Conservation (phyloP, 2,888 invertebrate species). For the Leucoma salicis region DNA sequence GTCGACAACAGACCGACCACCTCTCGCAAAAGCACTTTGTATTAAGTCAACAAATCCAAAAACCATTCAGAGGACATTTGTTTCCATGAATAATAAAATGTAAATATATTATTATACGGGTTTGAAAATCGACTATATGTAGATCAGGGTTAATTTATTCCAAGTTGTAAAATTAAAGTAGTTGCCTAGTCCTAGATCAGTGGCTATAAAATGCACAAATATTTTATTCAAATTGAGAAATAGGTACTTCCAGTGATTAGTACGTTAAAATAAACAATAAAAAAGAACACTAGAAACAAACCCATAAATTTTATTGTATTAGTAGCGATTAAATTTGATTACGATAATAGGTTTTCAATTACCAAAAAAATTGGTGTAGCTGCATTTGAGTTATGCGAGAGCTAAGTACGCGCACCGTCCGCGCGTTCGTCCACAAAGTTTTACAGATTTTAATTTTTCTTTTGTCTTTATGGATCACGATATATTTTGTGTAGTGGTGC, state of each 20-base stretch:
- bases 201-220: too few relatives aligned
- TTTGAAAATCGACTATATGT: too few relatives aligned
- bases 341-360: conserved; percentile 18
- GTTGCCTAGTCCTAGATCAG: too few relatives aligned
- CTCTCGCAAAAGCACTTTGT: conserved; percentile 72
- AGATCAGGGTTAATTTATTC: too few relatives aligned
- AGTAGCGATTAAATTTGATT: background rate
- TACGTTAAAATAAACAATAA: background rate
- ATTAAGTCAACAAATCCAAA: conserved; percentile 78
- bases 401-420: conserved; percentile 40
- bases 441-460: conserved; percentile 77
- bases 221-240: too few relatives aligned
- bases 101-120: conserved; percentile 71
- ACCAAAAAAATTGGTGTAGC: conserved; percentile 27
- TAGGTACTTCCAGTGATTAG: too few relatives aligned
- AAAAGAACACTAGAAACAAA: background rate
- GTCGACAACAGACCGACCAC: conserved; percentile 66
- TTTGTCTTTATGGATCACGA: conserved; percentile 81
- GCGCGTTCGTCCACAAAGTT: conserved; percentile 59
- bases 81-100: conserved; percentile 77
- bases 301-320: background rate
- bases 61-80: conserved; percentile 75
- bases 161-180: too few relatives aligned
- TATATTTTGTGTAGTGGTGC: conserved; percentile 77
- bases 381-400: conserved; percentile 19